These are phyloP conservation scores for Cyprinodon variegatus DNA, from an alignment of 2,113 vertebrate genomes.

Conservation along the genomic window DNA sequence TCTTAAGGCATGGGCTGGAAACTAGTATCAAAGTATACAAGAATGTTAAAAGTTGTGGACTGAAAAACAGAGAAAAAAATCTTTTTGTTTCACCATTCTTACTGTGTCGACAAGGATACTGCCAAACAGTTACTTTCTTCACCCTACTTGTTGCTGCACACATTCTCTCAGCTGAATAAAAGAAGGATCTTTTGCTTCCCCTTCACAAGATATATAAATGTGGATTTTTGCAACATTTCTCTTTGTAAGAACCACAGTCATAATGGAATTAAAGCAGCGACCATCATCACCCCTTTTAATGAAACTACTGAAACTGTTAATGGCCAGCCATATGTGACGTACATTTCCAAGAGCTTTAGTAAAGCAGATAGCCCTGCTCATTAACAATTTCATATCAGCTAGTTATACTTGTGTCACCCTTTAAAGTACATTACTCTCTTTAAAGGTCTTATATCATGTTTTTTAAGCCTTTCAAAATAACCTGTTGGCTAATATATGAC, in stretches of 20 bases:
- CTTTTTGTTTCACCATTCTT: not conserved
- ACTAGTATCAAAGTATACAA: not conserved
- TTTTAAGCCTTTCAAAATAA: no score
- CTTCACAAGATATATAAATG: not conserved
- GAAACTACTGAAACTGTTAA: no score
- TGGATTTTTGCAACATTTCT: no score
- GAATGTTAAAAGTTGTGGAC: not conserved
- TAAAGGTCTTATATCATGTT: no score
- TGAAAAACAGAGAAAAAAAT: not conserved
- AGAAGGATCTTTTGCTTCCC: not conserved
- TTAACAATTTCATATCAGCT: no score
- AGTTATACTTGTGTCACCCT: no score
- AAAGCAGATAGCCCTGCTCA: no score
- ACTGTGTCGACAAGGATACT: not conserved
- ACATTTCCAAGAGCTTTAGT: no score
- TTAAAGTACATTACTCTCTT: no score
- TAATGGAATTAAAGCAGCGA: not conserved
- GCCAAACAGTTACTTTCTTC: not conserved
- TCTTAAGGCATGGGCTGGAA: not conserved
- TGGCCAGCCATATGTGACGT: no score
- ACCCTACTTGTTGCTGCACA: not conserved
- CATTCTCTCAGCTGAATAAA: not conserved
- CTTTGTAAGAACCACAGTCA: not conserved
- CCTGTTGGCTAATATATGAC: no score
- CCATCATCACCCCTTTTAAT: no score